Conservation (phyloP, 2,888 invertebrate species). For the Andrena minutula region DNA sequence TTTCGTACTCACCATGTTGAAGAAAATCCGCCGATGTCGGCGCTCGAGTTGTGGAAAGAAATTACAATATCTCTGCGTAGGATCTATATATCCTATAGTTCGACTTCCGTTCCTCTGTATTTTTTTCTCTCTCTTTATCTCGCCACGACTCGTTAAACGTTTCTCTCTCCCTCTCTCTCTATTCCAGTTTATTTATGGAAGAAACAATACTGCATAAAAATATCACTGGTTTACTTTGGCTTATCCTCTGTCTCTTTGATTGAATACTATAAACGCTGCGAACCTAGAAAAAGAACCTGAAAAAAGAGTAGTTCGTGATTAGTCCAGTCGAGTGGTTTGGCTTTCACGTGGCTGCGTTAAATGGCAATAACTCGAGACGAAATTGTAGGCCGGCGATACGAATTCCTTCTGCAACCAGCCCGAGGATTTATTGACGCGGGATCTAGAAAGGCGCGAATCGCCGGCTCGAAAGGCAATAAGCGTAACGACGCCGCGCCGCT, state of each 20-base stretch:
- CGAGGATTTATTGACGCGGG: slow-evolving; percentile 8
- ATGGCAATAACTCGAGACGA: no score
- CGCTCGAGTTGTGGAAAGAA: slow-evolving; percentile 63
- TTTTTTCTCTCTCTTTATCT: not conserved
- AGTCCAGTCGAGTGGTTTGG: not conserved
- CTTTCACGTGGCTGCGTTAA: no score
- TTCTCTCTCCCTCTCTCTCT: slow-evolving; percentile 24
- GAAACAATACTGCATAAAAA: slow-evolving; percentile 61
- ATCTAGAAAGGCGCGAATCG: not conserved
- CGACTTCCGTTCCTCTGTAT: not conserved
- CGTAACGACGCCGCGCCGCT: not conserved
- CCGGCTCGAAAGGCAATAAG: not conserved
- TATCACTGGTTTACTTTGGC: slow-evolving; percentile 79
- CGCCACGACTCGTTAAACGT: slow-evolving; percentile 16
- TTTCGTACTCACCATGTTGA: slow-evolving; percentile 78
- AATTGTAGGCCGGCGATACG: no score
- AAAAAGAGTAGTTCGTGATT: not conserved
- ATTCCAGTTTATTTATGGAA: slow-evolving; percentile 21
- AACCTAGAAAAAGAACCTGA: slow-evolving; percentile 47
- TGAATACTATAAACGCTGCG: slow-evolving; percentile 21
- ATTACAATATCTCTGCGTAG: slow-evolving; percentile 6
- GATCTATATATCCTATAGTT: not conserved
- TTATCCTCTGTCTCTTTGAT: slow-evolving; percentile 57
- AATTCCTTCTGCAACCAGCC: not conserved
- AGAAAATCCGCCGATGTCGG: slow-evolving; percentile 76